A percentile compares a stretch with the other conserved stretches of the same genome.
Conservation (phyloP, 1,140 invertebrate genomes). For the Oscheius sp. region DNA sequence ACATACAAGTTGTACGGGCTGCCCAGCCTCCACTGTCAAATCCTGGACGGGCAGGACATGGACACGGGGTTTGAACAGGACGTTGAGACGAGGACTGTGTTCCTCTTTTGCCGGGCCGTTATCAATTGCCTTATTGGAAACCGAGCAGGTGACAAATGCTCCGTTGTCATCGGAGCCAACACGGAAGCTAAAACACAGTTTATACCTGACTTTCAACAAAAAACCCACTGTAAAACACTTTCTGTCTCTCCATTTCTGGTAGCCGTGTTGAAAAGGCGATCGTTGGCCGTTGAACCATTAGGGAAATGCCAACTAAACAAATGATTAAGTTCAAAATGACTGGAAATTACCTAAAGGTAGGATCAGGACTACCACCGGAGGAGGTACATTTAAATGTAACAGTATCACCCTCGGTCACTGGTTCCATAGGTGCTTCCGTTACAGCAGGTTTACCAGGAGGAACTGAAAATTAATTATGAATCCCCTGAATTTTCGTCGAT, state of each 20-base stretch:
- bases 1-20: conserved; percentile 21
- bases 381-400: conserved; percentile 29
- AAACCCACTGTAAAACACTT: conserved; percentile 14
- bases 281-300: not conserved
- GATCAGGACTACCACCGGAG: conserved; percentile 23
- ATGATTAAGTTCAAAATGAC: no score
- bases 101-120: conserved; percentile 17
- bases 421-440: conserved; percentile 4
- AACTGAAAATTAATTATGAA: conserved; percentile 23
- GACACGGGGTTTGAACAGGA: conserved; percentile 30
- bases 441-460: conserved; percentile 31
- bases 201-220: not conserved
- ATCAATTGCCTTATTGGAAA: conserved; percentile 21
- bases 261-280: not conserved
- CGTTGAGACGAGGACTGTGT: conserved; percentile 14
- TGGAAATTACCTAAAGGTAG: no score
- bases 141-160: conserved; percentile 22
- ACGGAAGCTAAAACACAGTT: conserved; percentile 28
- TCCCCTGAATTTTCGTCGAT: not conserved
- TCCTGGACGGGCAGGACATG: conserved; percentile 14
- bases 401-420: conserved; percentile 30
- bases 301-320: conserved; percentile 20
- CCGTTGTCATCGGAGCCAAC: conserved; percentile 18
- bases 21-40: conserved; percentile 29
- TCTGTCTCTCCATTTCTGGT: not conserved